Percentiles rank a stretch among this genome's conserved stretches.
These are phyloP conservation scores for Gambusia yucatana DNA, from an alignment of 2,797 vertebrate species.

Conservation along the genomic window DNA sequence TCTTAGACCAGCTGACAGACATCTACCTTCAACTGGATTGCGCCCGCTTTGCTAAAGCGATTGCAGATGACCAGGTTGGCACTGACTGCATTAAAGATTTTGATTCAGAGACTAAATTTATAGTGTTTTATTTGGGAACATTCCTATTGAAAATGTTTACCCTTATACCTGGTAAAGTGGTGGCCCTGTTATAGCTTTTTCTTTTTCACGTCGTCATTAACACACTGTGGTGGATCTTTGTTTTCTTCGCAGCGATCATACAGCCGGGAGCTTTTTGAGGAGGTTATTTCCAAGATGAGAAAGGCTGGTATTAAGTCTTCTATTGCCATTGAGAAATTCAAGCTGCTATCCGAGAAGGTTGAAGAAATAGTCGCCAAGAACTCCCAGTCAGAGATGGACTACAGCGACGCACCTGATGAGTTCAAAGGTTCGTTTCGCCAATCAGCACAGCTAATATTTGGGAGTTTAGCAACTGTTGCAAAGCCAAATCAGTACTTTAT, in stretches of 20 bases:
- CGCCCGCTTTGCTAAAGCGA: constrained; percentile 96
- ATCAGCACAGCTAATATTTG: background rate
- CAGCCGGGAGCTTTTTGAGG: constrained; percentile 97
- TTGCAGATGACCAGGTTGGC: constrained; percentile 96
- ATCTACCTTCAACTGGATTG: constrained; percentile 98
- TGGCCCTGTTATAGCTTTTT: background rate
- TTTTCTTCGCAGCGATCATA: constrained; percentile 88
- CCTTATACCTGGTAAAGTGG: background rate
- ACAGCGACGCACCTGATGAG: constrained; percentile 96
- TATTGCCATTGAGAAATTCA: constrained; percentile 98
- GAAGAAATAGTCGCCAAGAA: constrained; percentile 98
- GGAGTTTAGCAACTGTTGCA: background rate
- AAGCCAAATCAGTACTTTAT: background rate
- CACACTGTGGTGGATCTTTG: background rate
- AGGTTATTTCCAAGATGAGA: constrained; percentile 98
- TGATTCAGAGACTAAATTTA: background rate
- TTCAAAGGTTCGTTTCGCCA: constrained; percentile 87
- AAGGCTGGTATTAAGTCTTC: constrained; percentile 99
- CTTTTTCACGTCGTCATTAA: background rate
- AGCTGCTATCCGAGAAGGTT: constrained; percentile 95
- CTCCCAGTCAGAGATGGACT: constrained; percentile 97
- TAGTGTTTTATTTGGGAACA: background rate
- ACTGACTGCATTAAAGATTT: background rate
- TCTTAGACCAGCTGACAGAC: constrained; percentile 97
- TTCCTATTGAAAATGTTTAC: background rate